A percentile compares a stretch with the other conserved stretches of the same genome.
phyloP scores from a whole-genome alignment of 2,113 vertebrate genomes.

The Pithys albifrons region DNA sequence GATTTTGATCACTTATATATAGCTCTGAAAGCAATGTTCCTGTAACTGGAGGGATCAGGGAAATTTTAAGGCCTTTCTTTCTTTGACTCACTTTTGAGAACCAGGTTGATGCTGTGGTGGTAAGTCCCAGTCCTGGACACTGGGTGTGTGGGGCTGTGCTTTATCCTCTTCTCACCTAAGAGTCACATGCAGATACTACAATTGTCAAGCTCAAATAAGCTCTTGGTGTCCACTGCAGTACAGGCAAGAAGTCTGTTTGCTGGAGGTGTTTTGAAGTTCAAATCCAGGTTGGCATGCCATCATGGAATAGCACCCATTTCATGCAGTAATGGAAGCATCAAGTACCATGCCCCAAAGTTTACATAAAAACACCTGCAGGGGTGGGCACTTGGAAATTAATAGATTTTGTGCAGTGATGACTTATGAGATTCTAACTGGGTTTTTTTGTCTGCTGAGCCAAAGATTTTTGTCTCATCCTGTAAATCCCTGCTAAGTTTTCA shows the following conservation, averaged over 20 bases:
- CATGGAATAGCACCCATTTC: background rate
- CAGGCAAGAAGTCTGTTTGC: background rate
- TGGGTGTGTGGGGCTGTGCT: fast-evolving
- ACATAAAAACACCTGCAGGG: background rate
- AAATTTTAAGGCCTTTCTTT: background rate
- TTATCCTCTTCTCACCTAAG: fast-evolving
- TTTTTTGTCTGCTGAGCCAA: background rate
- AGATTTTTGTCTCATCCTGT: background rate
- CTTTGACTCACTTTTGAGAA: background rate
- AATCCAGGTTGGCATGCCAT: background rate
- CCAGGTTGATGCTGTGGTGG: background rate
- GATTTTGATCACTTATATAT: background rate
- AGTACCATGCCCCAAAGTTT: background rate
- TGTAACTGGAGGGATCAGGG: background rate
- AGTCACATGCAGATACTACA: fast-evolving
- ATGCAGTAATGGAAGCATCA: background rate
- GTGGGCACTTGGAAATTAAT: background rate
- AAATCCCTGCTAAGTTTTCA: background rate
- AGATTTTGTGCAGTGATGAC: background rate
- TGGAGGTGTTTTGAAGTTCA: background rate
- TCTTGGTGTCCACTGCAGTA: too few species aligned
- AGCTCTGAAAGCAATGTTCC: background rate
- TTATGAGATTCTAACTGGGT: background rate
- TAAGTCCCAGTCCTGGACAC: background rate
- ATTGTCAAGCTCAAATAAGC: background rate